phyloP scores from a whole-genome alignment of 2,888 invertebrate genomes.

The Dione vanillae region DNA sequence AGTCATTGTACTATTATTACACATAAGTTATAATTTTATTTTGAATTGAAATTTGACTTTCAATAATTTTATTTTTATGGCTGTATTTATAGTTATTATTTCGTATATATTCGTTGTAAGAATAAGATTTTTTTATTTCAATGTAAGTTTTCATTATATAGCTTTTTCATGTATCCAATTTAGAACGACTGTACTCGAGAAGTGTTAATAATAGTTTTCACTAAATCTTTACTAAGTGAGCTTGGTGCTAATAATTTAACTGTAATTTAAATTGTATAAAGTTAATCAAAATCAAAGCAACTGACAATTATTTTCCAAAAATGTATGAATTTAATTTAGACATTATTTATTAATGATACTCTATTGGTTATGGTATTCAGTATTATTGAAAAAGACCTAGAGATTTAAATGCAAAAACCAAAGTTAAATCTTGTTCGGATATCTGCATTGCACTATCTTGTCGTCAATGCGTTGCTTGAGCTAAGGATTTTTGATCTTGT shows the following conservation, averaged over 20 bases:
- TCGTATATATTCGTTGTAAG: background rate
- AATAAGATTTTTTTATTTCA: background rate
- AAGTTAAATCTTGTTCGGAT: conserved; percentile 62
- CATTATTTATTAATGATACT: background rate
- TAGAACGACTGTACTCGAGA: conserved; percentile 13
- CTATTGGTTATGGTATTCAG: conserved; percentile 53
- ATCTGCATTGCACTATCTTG: conserved; percentile 36
- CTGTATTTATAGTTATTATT: background rate
- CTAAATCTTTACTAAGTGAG: background rate
- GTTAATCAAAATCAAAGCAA: background rate
- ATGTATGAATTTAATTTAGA: background rate
- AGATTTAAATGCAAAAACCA: conserved; percentile 62
- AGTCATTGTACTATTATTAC: conserved; percentile 45
- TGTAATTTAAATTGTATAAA: conserved; percentile 8
- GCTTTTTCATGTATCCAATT: conserved; percentile 16
- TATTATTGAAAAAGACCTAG: conserved; percentile 58
- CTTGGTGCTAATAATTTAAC: conserved; percentile 20
- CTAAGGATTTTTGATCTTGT: conserved; percentile 37
- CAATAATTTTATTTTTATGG: conserved; percentile 8
- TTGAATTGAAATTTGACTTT: conserved; percentile 1
- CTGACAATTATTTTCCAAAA: background rate
- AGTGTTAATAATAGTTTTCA: background rate
- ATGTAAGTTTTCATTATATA: conserved; percentile 1
- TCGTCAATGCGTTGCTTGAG: conserved; percentile 58
- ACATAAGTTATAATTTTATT: conserved; percentile 32